Evolutionary conservation across 2,888 invertebrate genomes (phyloP), one percentile per base, ranked within the genome.

Genomic region (Heliconius hortense): DNA sequence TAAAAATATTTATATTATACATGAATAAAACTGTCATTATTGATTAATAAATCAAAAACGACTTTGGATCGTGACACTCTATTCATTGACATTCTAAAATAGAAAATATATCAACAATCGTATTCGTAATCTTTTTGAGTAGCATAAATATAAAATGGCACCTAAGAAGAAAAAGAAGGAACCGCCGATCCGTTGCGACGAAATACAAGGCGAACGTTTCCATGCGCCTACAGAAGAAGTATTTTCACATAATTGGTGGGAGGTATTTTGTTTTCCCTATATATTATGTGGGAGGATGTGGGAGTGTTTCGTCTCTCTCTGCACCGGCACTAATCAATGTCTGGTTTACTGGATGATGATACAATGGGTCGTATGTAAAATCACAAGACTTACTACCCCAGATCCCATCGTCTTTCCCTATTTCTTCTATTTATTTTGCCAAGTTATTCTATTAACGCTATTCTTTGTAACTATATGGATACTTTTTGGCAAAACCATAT

Each of bases 331-430:
- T 3, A 92, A 92, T 77, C 88, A 89, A 79, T 91, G 90, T 67
- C 82, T 93, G 0, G 82, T 92, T 0, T 90, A 91, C 72, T 93
- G 91, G 90, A 86, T 93, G 86, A 80, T 88, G 75, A 86, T 92
- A 69, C 92, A 93, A 77, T 93, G 92, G 91, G 43, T 90, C 0
- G 85, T 90, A 1, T 92, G 92, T 79, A 93, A 91, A 84, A 86
- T 92, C 5, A 88, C 89, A 1, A 84, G 82, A 77, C 63, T 89
- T 2, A 89, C 89, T 0, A 88, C 89, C 0, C 90, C 90, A 2
- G 87, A 91, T 35, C 88, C 92, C 0, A 87, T 93, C 0, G 83
- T 91, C 39, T 92, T 90, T 59, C 92, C 93, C 0, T 93, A 93
- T 72, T 92, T 88, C 76, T 92, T 93, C 74, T 91, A 92, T 70